Evolutionary conservation across 2,797 vertebrate genomes (phyloP).

Genomic region (Poecilia gillii): DNA sequence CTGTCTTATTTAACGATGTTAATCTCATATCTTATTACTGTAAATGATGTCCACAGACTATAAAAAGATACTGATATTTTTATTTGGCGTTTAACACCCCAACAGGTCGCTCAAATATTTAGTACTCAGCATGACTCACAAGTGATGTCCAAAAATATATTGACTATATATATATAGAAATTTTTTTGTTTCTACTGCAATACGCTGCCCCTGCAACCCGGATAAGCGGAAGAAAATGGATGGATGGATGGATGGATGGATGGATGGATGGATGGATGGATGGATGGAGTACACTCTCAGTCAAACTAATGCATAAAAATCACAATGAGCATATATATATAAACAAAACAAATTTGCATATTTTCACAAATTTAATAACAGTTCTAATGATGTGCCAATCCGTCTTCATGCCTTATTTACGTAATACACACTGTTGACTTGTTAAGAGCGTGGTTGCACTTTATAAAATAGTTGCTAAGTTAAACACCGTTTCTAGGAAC

Average conservation of each 20-base stretch:
- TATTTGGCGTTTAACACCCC: background rate
- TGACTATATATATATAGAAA: too few relatives aligned
- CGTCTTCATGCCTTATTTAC: background rate
- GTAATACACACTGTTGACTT: background rate
- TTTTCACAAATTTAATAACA: background rate
- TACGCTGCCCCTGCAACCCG: too few relatives aligned
- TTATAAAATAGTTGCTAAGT: conserved; percentile 47
- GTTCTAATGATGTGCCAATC: background rate
- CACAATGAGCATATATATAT: background rate
- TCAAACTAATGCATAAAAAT: background rate
- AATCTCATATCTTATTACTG: background rate
- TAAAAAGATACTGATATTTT: background rate
- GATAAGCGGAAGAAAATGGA: too few relatives aligned
- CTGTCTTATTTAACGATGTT: background rate
- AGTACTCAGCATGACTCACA: background rate
- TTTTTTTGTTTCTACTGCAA: background rate
- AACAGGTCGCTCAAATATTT: background rate
- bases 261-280: too few relatives aligned
- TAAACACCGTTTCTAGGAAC: conserved; percentile 30
- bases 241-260: too few relatives aligned
- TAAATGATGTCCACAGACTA: background rate
- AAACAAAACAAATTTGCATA: background rate
- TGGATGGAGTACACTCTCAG: background rate
- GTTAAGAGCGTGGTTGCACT: background rate
- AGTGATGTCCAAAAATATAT: background rate